These are phyloP conservation scores for Dolichomitus sp. DNA, from an alignment of 2,888 invertebrate species.

Conservation along the genomic window DNA sequence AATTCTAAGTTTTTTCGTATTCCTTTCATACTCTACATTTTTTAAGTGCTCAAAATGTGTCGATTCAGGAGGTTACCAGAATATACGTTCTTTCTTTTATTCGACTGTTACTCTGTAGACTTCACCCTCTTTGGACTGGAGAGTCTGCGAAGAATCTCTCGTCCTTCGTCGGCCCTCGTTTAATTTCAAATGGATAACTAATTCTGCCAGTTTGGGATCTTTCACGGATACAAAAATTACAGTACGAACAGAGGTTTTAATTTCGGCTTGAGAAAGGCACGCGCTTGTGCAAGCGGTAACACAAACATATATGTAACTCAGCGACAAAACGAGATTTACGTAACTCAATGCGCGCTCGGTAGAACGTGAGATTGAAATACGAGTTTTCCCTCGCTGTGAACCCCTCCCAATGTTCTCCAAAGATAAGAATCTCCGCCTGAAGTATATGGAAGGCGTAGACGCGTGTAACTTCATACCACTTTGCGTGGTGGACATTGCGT, in stretches of 20 bases:
- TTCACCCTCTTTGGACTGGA: no score
- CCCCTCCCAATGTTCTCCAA: constrained; percentile 2
- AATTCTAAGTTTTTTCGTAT: no score
- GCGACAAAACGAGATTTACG: constrained; percentile 21
- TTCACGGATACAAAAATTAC: background rate
- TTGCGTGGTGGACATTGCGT: constrained; percentile 25
- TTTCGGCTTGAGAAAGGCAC: background rate
- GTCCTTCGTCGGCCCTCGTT: no score
- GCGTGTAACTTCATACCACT: constrained; percentile 62
- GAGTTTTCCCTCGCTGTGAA: constrained; percentile 22
- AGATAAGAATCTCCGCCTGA: constrained; percentile 28
- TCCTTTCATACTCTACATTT: no score
- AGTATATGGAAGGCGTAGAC: constrained; percentile 43
- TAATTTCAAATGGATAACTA: no score
- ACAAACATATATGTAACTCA: constrained; percentile 1
- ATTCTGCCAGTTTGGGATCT: no score
- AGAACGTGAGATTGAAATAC: constrained; percentile 52
- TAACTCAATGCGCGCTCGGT: constrained; percentile 27
- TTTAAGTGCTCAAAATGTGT: no score
- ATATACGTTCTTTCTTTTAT: no score
- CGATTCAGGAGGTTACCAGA: no score
- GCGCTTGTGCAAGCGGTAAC: background rate
- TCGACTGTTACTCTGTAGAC: no score
- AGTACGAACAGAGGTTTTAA: no score
- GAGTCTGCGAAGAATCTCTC: no score